Evolutionary conservation across 1,140 invertebrate species (phyloP).

Genomic region (Drosophila burlai): DNA sequence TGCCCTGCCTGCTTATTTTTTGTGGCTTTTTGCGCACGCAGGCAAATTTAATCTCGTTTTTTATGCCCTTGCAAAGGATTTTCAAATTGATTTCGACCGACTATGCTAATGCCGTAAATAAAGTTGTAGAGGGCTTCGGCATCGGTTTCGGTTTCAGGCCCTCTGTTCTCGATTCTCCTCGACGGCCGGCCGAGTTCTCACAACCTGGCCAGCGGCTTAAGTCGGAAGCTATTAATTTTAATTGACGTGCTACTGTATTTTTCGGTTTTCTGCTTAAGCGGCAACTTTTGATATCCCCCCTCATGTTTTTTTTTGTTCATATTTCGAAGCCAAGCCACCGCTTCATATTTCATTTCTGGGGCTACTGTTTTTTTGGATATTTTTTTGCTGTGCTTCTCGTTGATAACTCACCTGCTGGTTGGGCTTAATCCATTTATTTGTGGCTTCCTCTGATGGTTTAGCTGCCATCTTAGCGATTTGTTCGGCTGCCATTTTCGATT

Average conservation of each 20-base stretch:
- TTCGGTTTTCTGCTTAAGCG: constrained; percentile 38
- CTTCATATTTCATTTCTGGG: constrained; percentile 38
- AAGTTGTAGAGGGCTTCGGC: constrained; percentile 54
- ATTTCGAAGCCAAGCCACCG: constrained; percentile 30
- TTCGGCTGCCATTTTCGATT: constrained; percentile 55
- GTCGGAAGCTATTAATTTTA: constrained; percentile 83
- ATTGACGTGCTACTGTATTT: constrained; percentile 81
- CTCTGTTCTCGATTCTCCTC: constrained; percentile 12
- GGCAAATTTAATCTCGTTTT: constrained; percentile 75
- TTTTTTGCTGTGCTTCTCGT: neutral
- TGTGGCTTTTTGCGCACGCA: constrained; percentile 56
- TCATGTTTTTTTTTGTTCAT: constrained; percentile 28
- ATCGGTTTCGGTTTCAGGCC: constrained; percentile 17
- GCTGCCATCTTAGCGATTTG: constrained; percentile 61
- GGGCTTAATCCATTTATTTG: constrained; percentile 76
- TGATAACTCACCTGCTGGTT: constrained; percentile 70
- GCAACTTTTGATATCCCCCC: constrained; percentile 44
- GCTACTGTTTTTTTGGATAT: constrained; percentile 22
- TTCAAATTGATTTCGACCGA: constrained; percentile 73
- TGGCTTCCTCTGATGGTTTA: constrained; percentile 46
- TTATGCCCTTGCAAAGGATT: constrained; percentile 76
- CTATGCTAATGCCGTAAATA: constrained; percentile 80
- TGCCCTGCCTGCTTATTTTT: constrained; percentile 26
- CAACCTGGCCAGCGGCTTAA: constrained; percentile 53
- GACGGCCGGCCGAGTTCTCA: constrained; percentile 26